These are phyloP conservation scores for Alouatta palliata DNA, from an alignment of 2,113 vertebrate species.

Conservation along the genomic window DNA sequence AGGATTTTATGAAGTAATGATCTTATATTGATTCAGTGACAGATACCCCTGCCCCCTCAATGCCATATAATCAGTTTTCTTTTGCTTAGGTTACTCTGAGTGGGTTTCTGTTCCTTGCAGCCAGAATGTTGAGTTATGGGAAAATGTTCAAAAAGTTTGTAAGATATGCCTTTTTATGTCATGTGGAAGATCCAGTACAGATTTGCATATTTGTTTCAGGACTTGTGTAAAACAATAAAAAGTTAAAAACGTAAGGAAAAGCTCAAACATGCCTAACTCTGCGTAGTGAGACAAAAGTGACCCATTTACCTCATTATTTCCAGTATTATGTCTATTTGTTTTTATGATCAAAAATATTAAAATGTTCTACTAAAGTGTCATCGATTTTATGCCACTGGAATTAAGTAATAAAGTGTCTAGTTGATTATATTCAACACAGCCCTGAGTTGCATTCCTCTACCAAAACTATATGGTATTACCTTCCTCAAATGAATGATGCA, in stretches of 20 bases:
- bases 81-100: not conserved
- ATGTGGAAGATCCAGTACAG: not conserved
- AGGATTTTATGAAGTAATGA: not conserved
- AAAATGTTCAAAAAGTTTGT: not conserved
- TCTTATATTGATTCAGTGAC: not conserved
- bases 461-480: not conserved
- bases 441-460: not conserved
- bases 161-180: not conserved
- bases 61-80: not conserved
- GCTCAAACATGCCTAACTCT: not conserved
- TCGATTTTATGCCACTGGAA: not conserved
- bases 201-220: not conserved
- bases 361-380: not conserved
- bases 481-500: not conserved
- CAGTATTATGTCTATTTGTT: not conserved
- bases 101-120: not conserved
- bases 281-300: not conserved
- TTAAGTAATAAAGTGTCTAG: not conserved
- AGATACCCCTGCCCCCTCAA: not conserved
- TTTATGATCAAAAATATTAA: not conserved
- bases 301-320: not conserved
- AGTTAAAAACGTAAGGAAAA: constrained; percentile 9
- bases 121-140: not conserved
- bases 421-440: not conserved
- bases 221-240: constrained; percentile 32